phyloP scores from a whole-genome alignment of 2,797 vertebrate species.

The Enteromius viviparus region DNA sequence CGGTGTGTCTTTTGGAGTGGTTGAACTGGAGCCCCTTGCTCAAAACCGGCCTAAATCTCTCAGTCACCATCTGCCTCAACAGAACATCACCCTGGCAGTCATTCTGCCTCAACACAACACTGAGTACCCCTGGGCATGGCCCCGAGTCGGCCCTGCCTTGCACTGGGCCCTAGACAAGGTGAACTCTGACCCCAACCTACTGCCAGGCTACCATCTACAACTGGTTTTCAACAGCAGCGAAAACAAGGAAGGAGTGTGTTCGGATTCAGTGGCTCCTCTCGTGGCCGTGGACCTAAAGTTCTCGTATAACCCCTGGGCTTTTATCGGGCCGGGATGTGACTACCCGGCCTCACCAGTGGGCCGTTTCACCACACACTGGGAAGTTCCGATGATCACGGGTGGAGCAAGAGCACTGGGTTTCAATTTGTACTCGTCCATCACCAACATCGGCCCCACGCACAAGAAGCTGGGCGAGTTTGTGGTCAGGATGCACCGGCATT shows the following conservation, averaged over 20 bases:
- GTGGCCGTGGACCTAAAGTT: slow-evolving; percentile 85
- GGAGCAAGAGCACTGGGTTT: slow-evolving; percentile 84
- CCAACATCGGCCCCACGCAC: slow-evolving; percentile 86
- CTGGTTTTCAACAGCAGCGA: slow-evolving; percentile 83
- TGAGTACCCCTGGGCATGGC: slow-evolving; percentile 90
- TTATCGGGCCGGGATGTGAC: slow-evolving; percentile 87
- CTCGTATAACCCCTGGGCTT: slow-evolving; percentile 79
- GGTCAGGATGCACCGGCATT: slow-evolving; percentile 76
- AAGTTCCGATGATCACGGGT: slow-evolving; percentile 85
- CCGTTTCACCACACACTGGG: slow-evolving; percentile 87
- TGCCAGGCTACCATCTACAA: slow-evolving; percentile 73
- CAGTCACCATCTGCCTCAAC: neutral
- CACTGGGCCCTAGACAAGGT: slow-evolving; percentile 74
- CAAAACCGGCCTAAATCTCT: slow-evolving; percentile 12
- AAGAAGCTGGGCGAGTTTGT: slow-evolving; percentile 85
- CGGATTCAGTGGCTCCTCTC: slow-evolving; percentile 83
- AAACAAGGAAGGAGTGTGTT: slow-evolving; percentile 80
- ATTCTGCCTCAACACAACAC: slow-evolving; percentile 84
- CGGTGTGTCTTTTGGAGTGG: slow-evolving; percentile 48
- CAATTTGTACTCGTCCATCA: slow-evolving; percentile 72
- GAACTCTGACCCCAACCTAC: slow-evolving; percentile 72
- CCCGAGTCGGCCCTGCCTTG: slow-evolving; percentile 85
- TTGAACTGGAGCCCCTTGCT: slow-evolving; percentile 46
- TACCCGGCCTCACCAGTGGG: slow-evolving; percentile 85
- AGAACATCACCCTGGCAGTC: slow-evolving; percentile 82